Evolutionary conservation across 2,888 invertebrate species (phyloP).

Genomic region (Chironomus riparius): DNA sequence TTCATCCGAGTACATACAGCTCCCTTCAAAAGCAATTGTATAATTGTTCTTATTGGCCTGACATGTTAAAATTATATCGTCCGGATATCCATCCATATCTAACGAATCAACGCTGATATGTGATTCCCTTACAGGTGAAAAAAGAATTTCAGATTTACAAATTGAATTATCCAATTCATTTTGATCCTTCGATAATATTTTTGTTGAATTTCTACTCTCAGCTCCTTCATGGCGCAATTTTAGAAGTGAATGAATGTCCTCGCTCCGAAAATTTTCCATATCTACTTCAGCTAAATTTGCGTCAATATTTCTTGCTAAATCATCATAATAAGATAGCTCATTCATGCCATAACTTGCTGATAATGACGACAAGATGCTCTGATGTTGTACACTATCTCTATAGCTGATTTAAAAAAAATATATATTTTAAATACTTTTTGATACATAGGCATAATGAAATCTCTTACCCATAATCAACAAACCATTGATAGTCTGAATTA

Average conservation of each 20-base stretch:
- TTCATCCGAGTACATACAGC: constrained; percentile 76
- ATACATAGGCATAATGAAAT: not conserved
- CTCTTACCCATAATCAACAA: constrained; percentile 74
- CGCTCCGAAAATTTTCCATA: constrained; percentile 87
- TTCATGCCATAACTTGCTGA: constrained; percentile 68
- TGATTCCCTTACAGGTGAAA: constrained; percentile 81
- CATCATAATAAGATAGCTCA: constrained; percentile 68
- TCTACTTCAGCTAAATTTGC: constrained; percentile 90
- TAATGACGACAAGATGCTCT: constrained; percentile 72
- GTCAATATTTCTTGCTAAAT: constrained; percentile 78
- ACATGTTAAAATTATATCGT: constrained; percentile 79
- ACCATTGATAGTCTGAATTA: constrained; percentile 88
- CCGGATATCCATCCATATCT: constrained; percentile 65
- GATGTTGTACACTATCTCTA: constrained; percentile 68
- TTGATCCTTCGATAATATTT: constrained; percentile 67
- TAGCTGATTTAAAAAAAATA: constrained; percentile 47
- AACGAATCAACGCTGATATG: constrained; percentile 80
- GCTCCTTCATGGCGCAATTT: constrained; percentile 54
- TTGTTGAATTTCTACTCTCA: constrained; percentile 64
- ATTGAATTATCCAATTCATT: constrained; percentile 80
- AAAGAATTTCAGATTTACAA: constrained; percentile 83
- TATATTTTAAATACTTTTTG: constrained; percentile 25
- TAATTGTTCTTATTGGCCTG: constrained; percentile 91
- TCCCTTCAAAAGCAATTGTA: constrained; percentile 89
- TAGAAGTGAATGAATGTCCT: constrained; percentile 81